Conservation (phyloP, 37 sponge, comb jelly and placozoan genomes). For the Tethya wilhelma region DNA sequence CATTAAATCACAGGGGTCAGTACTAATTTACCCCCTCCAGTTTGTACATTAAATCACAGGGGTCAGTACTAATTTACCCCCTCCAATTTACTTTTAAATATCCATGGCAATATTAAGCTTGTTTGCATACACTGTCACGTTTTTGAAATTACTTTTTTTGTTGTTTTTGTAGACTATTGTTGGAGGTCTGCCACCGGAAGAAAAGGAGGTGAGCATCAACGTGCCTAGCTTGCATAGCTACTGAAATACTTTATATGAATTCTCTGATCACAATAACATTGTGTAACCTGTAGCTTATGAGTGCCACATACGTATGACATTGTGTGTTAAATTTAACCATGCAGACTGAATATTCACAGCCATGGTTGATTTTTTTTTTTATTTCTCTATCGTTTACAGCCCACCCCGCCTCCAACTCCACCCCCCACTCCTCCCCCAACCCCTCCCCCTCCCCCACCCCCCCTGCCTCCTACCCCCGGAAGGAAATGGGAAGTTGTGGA, state of each 20-base stretch:
- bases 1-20: too few species aligned
- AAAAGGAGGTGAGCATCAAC: conserved; percentile 31
- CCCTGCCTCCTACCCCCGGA: conserved; percentile 10
- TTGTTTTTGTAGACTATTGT: conserved; percentile 26
- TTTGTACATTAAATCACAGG: too few species aligned
- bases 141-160: neutral
- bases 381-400: conserved; percentile 2
- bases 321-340: too few species aligned
- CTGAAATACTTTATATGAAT: too few species aligned
- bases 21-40: too few species aligned
- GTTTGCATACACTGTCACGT: too few species aligned
- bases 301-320: too few species aligned
- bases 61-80: conserved; percentile 41
- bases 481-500: conserved; percentile 66
- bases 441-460: conserved; percentile 13
- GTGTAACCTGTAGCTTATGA: neutral
- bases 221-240: too few species aligned
- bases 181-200: conserved; percentile 46
- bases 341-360: too few species aligned
- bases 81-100: too few species aligned
- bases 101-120: conserved; percentile 63
- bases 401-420: neutral
- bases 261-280: neutral
- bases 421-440: conserved; percentile 19
- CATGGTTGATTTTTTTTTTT: neutral